Conservation (phyloP, 2,797 vertebrate genomes). For the Protosalanx chinensis region DNA sequence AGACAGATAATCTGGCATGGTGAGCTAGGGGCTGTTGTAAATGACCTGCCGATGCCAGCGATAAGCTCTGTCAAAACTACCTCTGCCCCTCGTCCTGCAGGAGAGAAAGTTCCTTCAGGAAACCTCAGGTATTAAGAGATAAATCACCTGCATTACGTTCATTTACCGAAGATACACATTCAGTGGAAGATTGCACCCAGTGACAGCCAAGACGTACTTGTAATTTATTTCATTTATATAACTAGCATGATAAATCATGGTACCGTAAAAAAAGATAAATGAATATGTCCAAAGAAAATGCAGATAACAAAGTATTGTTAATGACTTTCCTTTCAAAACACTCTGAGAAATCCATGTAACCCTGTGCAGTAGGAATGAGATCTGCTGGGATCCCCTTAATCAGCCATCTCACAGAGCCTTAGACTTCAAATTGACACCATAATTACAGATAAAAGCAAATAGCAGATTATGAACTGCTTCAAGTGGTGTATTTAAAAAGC, state of each 20-base stretch:
- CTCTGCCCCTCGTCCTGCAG: conserved; percentile 24
- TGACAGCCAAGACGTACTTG: background rate
- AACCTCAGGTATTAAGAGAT: conserved; percentile 42
- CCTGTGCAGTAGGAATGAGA: background rate
- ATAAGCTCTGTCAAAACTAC: conserved; percentile 54
- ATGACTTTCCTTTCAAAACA: conserved; percentile 16
- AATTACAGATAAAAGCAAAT: conserved; percentile 57
- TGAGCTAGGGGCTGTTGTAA: conserved; percentile 49
- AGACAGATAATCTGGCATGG: conserved; percentile 44
- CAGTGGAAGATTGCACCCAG: background rate
- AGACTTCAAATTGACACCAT: conserved; percentile 44
- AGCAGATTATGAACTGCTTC: conserved; percentile 46
- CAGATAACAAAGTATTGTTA: background rate
- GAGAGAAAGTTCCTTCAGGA: conserved; percentile 39
- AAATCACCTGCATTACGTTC: conserved; percentile 47
- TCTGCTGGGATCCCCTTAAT: conserved; percentile 17
- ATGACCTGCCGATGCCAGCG: conserved; percentile 42
- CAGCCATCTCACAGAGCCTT: conserved; percentile 44
- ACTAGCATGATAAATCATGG: background rate
- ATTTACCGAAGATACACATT: conserved; percentile 24
- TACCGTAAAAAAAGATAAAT: background rate
- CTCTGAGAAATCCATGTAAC: conserved; percentile 9
- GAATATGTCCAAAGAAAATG: background rate
- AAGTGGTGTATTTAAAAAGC: conserved; percentile 57
- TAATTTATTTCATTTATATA: background rate